Percentiles rank a stretch among this genome's conserved stretches.
Evolutionary conservation across 2,113 vertebrate genomes (phyloP).

Genomic region (Charina bottae): DNA sequence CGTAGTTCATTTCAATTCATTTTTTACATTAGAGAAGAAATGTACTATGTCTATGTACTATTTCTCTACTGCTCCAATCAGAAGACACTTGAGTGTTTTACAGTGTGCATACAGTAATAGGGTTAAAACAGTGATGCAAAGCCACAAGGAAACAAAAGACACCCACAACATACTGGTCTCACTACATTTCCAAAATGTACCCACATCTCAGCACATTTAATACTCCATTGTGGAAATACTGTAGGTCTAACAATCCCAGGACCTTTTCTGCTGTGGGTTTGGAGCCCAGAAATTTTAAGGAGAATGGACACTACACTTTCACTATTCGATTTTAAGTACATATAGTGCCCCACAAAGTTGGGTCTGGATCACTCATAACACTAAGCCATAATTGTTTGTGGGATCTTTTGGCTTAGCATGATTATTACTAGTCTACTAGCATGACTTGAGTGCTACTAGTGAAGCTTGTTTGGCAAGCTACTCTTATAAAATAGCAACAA

Average conservation of each 20-base stretch:
- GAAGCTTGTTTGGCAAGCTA: no score
- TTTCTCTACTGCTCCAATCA: not conserved
- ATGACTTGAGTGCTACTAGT: not conserved
- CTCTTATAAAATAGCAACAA: not conserved
- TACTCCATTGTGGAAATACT: not conserved
- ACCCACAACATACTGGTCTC: not conserved
- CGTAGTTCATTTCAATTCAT: not conserved
- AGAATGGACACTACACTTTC: not conserved
- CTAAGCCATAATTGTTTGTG: not conserved
- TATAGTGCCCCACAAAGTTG: not conserved
- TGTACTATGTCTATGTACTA: no score
- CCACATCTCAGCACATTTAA: not conserved
- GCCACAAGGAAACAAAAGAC: not conserved
- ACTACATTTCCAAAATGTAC: not conserved
- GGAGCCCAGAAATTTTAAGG: not conserved
- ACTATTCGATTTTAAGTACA: not conserved
- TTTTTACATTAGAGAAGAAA: no score
- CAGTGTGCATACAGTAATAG: not conserved
- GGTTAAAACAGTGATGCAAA: not conserved
- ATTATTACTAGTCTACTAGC: not conserved
- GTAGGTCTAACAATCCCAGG: not conserved
- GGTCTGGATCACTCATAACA: not conserved
- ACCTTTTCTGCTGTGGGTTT: not conserved
- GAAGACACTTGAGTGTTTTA: not conserved
- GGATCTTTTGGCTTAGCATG: not conserved